Base-by-base conservation (phyloP, 2,888 invertebrate genomes). In the Drosophila seclusa region DNA sequence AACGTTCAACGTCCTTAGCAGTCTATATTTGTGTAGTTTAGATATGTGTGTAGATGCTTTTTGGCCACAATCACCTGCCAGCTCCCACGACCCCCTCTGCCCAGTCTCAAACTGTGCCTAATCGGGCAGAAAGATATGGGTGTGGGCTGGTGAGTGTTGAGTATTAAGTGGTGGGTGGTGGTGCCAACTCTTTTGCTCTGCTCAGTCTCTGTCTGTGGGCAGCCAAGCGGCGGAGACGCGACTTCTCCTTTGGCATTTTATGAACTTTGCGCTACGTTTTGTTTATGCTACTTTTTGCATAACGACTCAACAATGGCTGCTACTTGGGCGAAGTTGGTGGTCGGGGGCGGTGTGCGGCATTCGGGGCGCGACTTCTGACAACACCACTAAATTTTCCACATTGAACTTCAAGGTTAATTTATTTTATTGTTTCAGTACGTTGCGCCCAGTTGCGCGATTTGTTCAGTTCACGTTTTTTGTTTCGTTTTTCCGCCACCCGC, bases 381-480 rank as follows among this genome's bases (percentile, higher is more conserved):
- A 49, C 67, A 49, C 38, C 58, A 78, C 61, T 77, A 78, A 68
- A 66, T 69, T 66, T 80, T 71, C 73, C 62, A 64, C 80, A 85
- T 80, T 74, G 80, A 85, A 83, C 86, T 83, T 75, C 70, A 82
- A 80, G 83, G 80, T 80, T 87, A 82, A 84, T 84, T 84, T 85
- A 88, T 80, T 87, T 87, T 82, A 87, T 76, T 85, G 73, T 75
- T 74, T 69, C 69, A 58, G 34, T 64, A 52, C 69, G 52, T 69
- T 78, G 63, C 65, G 63, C 76, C 69, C 48, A 50, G 52, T 71
- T 63, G 61, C 32, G 55, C 65, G 45, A 58, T 45, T 52, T 48
- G 29, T 58, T 54, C 42, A 40, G 34, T 58, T 58, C 38, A 50
- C 27, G 40, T 50, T 34, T 52, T 38, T 4, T 24, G 45, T 31